Base-by-base conservation (phyloP, 2,888 invertebrate genomes). In the Machimus atricapillus region DNA sequence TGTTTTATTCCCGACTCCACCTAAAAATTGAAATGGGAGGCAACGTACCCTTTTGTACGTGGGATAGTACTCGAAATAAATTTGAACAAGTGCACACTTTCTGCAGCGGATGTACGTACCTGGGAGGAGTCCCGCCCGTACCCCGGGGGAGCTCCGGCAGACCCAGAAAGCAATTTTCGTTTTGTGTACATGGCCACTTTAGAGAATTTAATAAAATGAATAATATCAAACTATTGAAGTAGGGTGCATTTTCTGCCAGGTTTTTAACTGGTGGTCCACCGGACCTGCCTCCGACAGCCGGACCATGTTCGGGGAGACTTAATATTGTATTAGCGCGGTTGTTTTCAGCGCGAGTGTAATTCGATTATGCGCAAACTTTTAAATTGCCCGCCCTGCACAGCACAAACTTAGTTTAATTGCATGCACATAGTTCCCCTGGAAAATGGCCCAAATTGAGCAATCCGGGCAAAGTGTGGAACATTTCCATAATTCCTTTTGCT, bases 1-100 rank as follows among this genome's bases (percentile, higher is more conserved):
- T 85, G 73, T 85, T 85, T 85, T 85, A 85, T 74, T 85, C 31
- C 40, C 76, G 37, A 34, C 82, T 82, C 66, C 58, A 82, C 82
- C 56, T 82, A 82, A 82, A 82, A 82, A 82, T 82, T 82, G 82
- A 82, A 82, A 82, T 82, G 82, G 82, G 56, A 9, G 66, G 37
- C 16, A 82, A 58, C 66, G 34, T 82, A 82, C 58, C 58, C 66
- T 82, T 82, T 82, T 82, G 46, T 66, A 82, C 37, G 82, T 82
- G 66, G 58, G 58, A 82, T 82, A 82, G 82, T 82, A 82, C 82
- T 82, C 58, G 82, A 82, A 66, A 82, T 82, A 82, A 82, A 82
- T 82, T 82, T 82, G 82, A 82, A 58, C 82, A 82, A 82, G 82
- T 58, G 82, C 82, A 82, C 82, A 82, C 37, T 82, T 66, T 82